phyloP scores from a whole-genome alignment of 2,113 vertebrate species.

The Brienomyrus brachyistius region DNA sequence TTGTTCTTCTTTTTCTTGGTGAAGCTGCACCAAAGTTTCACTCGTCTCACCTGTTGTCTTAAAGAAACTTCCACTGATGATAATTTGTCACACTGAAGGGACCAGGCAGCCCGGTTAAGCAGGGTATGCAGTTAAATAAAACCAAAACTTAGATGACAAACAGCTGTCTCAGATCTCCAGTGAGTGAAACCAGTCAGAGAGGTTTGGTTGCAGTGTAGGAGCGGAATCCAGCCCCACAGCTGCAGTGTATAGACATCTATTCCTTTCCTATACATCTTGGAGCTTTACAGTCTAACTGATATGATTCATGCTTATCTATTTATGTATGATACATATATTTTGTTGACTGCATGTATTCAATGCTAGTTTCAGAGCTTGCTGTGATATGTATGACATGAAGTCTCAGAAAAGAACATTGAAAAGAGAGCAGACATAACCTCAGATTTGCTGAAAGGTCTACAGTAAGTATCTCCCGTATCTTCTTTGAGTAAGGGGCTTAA shows the following conservation, averaged over 20 bases:
- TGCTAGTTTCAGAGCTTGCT: neutral
- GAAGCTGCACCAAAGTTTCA: no score
- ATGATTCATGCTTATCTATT: neutral
- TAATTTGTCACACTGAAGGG: no score
- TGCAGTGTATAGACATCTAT: neutral
- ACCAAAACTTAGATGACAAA: neutral
- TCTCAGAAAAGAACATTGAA: neutral
- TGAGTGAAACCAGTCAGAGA: neutral
- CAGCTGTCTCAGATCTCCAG: neutral
- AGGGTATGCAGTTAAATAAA: neutral
- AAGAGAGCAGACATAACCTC: neutral
- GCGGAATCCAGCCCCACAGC: neutral
- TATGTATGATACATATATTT: neutral
- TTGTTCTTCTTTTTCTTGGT: no score
- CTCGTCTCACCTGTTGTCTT: no score
- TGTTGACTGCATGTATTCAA: neutral
- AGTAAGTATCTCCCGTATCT: neutral
- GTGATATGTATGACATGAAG: neutral
- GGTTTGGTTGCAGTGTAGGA: neutral
- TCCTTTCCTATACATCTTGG: neutral
- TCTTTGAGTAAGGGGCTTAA: neutral
- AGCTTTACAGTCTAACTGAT: neutral
- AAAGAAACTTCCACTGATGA: no score
- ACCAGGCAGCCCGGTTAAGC: no score
- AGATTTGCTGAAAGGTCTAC: neutral